phyloP scores from a whole-genome alignment of 2,113 vertebrate genomes.

The Albula goreensis region DNA sequence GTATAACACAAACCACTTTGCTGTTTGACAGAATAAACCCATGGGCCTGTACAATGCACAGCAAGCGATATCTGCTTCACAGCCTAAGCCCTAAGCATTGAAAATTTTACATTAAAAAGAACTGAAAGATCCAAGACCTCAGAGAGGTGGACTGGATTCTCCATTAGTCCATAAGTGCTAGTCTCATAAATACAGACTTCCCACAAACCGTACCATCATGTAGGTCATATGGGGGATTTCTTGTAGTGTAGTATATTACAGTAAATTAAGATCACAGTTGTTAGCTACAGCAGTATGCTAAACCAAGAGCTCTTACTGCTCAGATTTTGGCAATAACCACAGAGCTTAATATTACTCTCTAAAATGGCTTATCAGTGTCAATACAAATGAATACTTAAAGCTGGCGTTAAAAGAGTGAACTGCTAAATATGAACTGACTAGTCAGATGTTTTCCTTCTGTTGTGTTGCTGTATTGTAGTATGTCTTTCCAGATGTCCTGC shows the following conservation, averaged over 20 bases:
- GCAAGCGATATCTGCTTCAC: background rate
- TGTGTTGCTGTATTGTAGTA: background rate
- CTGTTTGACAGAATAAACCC: background rate
- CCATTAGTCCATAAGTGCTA: constrained; percentile 8
- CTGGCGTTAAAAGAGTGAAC: constrained; percentile 16
- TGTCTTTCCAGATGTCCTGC: constrained; percentile 3
- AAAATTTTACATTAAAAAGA: constrained; percentile 2
- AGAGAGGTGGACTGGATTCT: background rate
- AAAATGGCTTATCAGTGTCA: constrained; percentile 30
- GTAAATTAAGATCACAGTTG: constrained; percentile 26
- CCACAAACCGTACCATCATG: background rate
- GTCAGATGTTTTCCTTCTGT: background rate
- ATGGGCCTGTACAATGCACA: constrained; percentile 7
- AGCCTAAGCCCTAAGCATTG: background rate
- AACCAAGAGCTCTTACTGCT: constrained; percentile 18
- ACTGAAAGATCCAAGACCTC: background rate
- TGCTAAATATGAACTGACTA: background rate
- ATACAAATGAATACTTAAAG: constrained; percentile 23
- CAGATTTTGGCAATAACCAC: background rate
- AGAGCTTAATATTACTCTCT: constrained; percentile 5
- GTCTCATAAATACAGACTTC: constrained; percentile 4
- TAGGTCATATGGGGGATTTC: constrained; percentile 18
- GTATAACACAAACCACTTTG: background rate
- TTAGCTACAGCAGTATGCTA: constrained; percentile 18
- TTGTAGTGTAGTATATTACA: constrained; percentile 22